Percentiles rank a stretch among this genome's conserved stretches.
These are phyloP conservation scores for Epinotia bilunana DNA, from an alignment of 2,888 invertebrate species.

Conservation along the genomic window DNA sequence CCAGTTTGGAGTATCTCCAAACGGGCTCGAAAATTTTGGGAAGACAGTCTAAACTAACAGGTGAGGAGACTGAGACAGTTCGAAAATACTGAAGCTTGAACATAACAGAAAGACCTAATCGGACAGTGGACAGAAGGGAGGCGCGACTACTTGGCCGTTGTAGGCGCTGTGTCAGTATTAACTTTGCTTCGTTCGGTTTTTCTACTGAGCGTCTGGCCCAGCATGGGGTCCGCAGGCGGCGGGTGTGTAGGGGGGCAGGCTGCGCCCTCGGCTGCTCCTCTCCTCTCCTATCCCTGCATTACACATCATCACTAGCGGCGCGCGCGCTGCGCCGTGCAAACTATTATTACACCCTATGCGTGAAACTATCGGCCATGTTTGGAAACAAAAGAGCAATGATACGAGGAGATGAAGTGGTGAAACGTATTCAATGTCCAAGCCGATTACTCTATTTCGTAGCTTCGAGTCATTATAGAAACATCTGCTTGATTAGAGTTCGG, in stretches of 20 bases:
- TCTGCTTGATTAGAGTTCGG: slow-evolving; percentile 33
- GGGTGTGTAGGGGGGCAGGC: slow-evolving; percentile 86
- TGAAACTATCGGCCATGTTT: slow-evolving; percentile 49
- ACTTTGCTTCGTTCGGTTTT: slow-evolving; percentile 87
- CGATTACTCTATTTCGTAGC: not conserved
- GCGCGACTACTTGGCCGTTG: slow-evolving; percentile 83
- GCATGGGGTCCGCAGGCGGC: slow-evolving; percentile 91
- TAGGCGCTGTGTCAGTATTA: slow-evolving; percentile 83
- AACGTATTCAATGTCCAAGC: slow-evolving; percentile 46
- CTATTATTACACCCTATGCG: slow-evolving; percentile 60
- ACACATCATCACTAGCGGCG: slow-evolving; percentile 79
- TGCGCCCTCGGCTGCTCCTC: slow-evolving; percentile 75
- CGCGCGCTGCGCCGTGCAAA: slow-evolving; percentile 61
- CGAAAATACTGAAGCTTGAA: slow-evolving; percentile 72
- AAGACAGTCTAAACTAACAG: slow-evolving; percentile 74
- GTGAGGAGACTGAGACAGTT: slow-evolving; percentile 66
- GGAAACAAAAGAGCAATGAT: slow-evolving; percentile 47
- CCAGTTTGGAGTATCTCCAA: slow-evolving; percentile 57
- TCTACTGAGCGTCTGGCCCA: slow-evolving; percentile 91
- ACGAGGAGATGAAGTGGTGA: slow-evolving; percentile 43
- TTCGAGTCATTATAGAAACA: not conserved
- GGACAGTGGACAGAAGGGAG: slow-evolving; percentile 82
- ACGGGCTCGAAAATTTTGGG: slow-evolving; percentile 57
- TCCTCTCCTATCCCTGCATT: slow-evolving; percentile 84
- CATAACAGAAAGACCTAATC: slow-evolving; percentile 82